Conservation (phyloP, 2,888 invertebrate genomes). For the Cryptophagus acutangulus region DNA sequence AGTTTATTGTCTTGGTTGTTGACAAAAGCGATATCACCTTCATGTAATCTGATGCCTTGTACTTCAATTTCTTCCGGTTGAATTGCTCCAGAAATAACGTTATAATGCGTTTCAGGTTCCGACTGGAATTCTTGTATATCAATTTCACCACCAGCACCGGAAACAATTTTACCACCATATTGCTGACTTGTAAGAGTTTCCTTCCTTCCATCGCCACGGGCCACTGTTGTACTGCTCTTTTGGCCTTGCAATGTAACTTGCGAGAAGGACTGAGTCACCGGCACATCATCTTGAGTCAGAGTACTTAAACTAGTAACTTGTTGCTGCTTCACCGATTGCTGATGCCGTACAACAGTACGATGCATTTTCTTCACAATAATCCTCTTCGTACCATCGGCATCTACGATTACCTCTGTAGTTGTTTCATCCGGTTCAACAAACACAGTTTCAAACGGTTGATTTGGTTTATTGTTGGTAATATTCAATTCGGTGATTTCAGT, state of each 20-base stretch:
- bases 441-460: constrained; percentile 73
- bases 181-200: constrained; percentile 60
- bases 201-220: constrained; percentile 57
- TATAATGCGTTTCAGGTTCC: constrained; percentile 57
- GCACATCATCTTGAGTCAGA: constrained; percentile 52
- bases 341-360: constrained; percentile 61
- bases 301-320: constrained; percentile 56
- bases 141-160: constrained; percentile 59
- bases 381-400: constrained; percentile 74
- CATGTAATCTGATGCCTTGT: constrained; percentile 44
- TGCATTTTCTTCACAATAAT: constrained; percentile 72
- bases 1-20: constrained; percentile 39
- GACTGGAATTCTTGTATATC: constrained; percentile 63
- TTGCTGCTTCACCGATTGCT: constrained; percentile 61
- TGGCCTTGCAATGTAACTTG: constrained; percentile 62
- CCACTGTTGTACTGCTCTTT: constrained; percentile 56
- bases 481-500: constrained; percentile 62
- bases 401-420: constrained; percentile 74
- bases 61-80: constrained; percentile 47
- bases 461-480: constrained; percentile 65
- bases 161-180: constrained; percentile 60
- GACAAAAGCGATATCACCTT: constrained; percentile 46
- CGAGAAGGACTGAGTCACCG: constrained; percentile 52
- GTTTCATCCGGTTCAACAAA: constrained; percentile 79
- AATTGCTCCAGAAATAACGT: constrained; percentile 54